phyloP scores from a whole-genome alignment of 2,888 invertebrate species.

The Dioctria linearis region DNA sequence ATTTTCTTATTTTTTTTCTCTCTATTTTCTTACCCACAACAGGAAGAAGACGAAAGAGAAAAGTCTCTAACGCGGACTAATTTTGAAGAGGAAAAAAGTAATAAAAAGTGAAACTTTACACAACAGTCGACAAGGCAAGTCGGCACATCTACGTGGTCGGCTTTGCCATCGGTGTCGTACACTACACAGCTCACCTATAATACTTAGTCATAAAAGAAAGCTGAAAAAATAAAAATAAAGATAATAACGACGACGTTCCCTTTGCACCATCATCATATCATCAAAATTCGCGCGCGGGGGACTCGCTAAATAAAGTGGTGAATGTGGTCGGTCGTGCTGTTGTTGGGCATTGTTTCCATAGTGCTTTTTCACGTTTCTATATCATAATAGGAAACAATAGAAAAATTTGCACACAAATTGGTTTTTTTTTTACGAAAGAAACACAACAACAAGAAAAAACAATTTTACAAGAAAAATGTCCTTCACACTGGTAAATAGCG shows the following conservation, averaged over 20 bases:
- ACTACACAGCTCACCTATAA: not conserved
- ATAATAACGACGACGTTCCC: not conserved
- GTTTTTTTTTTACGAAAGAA: not conserved
- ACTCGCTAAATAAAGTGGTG: slow-evolving; percentile 1
- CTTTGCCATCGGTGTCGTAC: not conserved
- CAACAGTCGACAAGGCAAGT: not conserved
- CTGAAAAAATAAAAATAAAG: slow-evolving; percentile 10
- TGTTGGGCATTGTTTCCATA: not conserved
- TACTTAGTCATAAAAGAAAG: not conserved
- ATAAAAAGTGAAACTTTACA: not conserved
- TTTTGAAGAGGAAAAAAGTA: not conserved
- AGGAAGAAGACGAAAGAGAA: slow-evolving; percentile 27
- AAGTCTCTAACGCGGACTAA: not conserved
- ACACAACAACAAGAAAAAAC: not conserved
- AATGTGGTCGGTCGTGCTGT: slow-evolving; percentile 4
- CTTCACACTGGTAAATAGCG: not conserved
- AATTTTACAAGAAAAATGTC: not conserved
- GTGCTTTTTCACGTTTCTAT: not conserved
- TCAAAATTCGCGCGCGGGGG: not conserved
- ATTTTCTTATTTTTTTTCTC: slow-evolving; percentile 35
- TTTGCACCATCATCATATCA: not conserved
- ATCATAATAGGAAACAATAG: slow-evolving; percentile 14
- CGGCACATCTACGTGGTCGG: not conserved
- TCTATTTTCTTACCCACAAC: slow-evolving; percentile 13
- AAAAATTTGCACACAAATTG: slow-evolving; percentile 42